These are phyloP conservation scores for Siniperca chuatsi DNA, from an alignment of 2,113 vertebrate species.

Conservation along the genomic window DNA sequence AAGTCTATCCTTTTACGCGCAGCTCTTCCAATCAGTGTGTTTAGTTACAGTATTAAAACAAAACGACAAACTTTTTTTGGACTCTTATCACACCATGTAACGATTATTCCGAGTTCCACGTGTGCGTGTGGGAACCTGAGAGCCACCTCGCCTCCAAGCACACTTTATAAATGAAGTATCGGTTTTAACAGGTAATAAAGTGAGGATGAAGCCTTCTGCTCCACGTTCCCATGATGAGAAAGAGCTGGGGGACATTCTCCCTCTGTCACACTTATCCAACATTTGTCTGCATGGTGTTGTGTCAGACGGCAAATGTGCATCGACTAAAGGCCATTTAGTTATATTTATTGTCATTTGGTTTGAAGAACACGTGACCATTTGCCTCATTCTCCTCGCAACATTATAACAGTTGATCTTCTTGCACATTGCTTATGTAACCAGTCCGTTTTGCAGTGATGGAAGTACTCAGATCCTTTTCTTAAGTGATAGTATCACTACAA, in stretches of 20 bases:
- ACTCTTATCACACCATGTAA: not conserved
- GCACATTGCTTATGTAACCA: not conserved
- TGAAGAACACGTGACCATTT: not conserved
- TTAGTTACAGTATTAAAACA: not conserved
- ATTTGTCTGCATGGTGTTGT: constrained; percentile 17
- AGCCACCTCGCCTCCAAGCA: constrained; percentile 23
- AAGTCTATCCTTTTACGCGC: constrained; percentile 17
- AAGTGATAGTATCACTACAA: too few species aligned
- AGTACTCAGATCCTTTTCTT: too few species aligned
- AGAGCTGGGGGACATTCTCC: constrained; percentile 31
- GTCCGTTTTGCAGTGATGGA: too few species aligned
- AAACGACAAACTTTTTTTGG: not conserved
- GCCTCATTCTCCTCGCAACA: not conserved
- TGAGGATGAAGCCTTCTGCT: constrained; percentile 9
- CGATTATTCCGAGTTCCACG: not conserved
- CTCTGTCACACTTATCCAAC: constrained; percentile 44
- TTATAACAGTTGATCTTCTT: not conserved
- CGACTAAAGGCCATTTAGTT: not conserved
- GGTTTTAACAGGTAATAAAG: constrained; percentile 67
- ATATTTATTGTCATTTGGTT: not conserved
- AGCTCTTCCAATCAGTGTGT: not conserved
- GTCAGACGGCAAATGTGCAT: constrained; percentile 19
- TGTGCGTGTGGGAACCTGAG: constrained; percentile 34
- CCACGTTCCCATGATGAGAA: constrained; percentile 41
- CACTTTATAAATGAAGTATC: constrained; percentile 27